Base-by-base conservation (phyloP, 2,113 vertebrate species). In the Dendrocopos noguchii region DNA sequence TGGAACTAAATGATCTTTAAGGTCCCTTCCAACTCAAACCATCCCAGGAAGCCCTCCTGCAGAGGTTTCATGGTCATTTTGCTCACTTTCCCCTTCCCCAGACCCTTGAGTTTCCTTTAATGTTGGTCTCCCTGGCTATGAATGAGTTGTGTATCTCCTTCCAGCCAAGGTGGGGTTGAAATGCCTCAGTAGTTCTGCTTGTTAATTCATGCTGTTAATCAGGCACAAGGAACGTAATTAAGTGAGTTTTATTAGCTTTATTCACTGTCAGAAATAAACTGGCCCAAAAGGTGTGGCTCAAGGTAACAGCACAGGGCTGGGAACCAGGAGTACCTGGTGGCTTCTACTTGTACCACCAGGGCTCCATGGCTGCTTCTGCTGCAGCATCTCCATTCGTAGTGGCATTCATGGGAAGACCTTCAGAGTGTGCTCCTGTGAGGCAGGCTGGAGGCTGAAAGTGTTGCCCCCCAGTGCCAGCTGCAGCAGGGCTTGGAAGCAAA, bases 201-300 rank as follows among this genome's bases (percentile, higher is more conserved):
- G 93, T 95, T 97, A 97, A 98, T 97, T 97, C 96, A 93, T 72
- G 92, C 95, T 96, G 88, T 90, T 97, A 97, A 98, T 97, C 97
- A 96, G 91, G 93, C 78, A 94, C 87, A 84, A 96, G 97, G 94
- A 92, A 88, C 6, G 31, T 96, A 95, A 96, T 97, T 97, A 96
- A 94, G 34, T 72, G 88, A 94, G 88, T 95, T 96, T 91, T 95
- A 97, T 77, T 89, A 94, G 97, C 95, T 97, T 80, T 95, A 80
- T 90, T 95, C 84, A 22, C 80, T 65, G 84, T 92, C 94, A 93
- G 94, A 96, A 95, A 95, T 91, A 85, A 87, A 86, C 73, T 14
- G 0, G 79, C 83, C 78, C 63, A 55, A 94, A 77, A 91, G 93
- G 97, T 72, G 95, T 90, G 91, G 95, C 22, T 80, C 57, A 15